Conservation (phyloP, 2,888 invertebrate species). For the Zeuzera pyrina region DNA sequence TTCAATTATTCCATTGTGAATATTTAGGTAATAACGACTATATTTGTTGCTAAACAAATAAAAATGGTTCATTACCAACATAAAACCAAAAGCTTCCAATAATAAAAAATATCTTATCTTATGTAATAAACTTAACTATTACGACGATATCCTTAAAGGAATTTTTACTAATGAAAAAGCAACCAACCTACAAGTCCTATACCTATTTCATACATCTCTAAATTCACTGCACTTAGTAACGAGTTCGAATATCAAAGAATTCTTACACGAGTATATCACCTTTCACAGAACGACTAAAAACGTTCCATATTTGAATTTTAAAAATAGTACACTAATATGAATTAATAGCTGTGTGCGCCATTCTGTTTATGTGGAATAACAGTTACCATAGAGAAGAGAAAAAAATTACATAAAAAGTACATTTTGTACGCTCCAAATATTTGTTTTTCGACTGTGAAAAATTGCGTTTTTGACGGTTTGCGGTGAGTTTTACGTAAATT, state of each 20-base stretch:
- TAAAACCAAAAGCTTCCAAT: no score
- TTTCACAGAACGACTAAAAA: conserved; percentile 20
- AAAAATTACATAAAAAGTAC: conserved; percentile 31
- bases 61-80: no score
- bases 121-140: no score
- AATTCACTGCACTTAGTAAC: conserved; percentile 8
- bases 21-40: no score
- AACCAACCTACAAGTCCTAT: no score
- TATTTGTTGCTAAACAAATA: no score
- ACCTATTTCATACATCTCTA: no score
- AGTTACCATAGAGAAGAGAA: conserved; percentile 14
- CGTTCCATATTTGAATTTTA: conserved; percentile 20
- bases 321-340: conserved; percentile 58
- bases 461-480: conserved; percentile 60
- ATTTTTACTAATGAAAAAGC: no score
- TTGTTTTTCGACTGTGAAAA: conserved; percentile 66
- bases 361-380: conserved; percentile 22
- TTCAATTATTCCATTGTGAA: conserved; percentile 2
- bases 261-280: conserved; percentile 22
- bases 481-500: conserved; percentile 59
- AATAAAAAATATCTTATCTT: no score
- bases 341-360: conserved; percentile 44
- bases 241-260: conserved; percentile 50
- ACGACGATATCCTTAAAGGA: no score
- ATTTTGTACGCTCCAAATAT: conserved; percentile 49